phyloP scores from a whole-genome alignment of 2,797 vertebrate genomes.

The Xiphorhynchus erythropygius region DNA sequence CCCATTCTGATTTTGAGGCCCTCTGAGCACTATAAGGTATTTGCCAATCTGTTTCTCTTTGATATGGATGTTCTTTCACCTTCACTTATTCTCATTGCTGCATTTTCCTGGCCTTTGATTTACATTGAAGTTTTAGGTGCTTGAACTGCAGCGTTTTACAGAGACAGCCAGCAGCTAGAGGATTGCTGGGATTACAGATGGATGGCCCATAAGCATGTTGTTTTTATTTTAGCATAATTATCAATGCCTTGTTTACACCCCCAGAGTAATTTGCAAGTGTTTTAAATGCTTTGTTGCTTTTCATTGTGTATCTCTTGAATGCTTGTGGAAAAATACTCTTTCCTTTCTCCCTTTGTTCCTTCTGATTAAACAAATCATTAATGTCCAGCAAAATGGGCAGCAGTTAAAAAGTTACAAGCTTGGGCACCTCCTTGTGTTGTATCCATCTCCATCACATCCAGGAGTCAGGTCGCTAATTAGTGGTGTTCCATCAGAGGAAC shows the following conservation, averaged over 20 bases:
- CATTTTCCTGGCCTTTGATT: not conserved
- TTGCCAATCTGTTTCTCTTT: not conserved
- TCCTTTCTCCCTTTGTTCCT: not conserved
- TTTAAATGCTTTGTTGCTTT: not conserved
- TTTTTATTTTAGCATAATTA: not conserved
- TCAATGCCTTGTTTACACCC: not conserved
- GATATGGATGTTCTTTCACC: not conserved
- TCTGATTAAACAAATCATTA: not conserved
- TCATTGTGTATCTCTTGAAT: not conserved
- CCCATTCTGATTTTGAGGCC: not conserved
- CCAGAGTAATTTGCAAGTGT: not conserved
- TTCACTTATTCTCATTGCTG: not conserved
- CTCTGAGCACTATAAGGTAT: not conserved
- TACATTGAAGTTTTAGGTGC: not conserved
- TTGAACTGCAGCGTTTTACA: not conserved
- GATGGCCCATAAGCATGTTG: not conserved
- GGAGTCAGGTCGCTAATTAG: not conserved
- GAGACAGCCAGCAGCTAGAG: not conserved
- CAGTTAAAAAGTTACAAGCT: not conserved
- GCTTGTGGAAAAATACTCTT: not conserved
- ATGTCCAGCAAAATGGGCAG: rapidly evolving
- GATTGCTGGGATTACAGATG: not conserved
- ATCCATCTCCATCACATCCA: not conserved
- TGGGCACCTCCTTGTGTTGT: not conserved
- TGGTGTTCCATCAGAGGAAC: not conserved